These are phyloP conservation scores for Oncorhynchus tshawytscha DNA, from an alignment of 2,113 vertebrate species.

Conservation along the genomic window DNA sequence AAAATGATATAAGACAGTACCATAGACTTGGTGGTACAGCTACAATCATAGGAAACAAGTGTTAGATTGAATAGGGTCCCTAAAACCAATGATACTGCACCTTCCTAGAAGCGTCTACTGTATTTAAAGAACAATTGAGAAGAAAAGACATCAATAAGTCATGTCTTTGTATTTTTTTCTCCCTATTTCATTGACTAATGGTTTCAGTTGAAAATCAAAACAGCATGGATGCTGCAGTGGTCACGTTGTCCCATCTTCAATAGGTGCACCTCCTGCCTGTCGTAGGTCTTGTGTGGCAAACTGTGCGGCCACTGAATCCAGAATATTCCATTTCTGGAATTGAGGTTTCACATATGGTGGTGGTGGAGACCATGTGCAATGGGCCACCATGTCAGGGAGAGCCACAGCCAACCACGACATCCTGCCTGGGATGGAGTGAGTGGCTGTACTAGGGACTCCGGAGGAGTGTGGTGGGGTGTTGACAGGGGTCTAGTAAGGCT, in stretches of 20 bases:
- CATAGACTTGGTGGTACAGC: not conserved
- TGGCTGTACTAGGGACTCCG: not conserved
- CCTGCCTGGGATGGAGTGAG: not conserved
- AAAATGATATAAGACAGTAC: too few species aligned
- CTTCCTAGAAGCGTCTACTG: not conserved
- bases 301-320: not conserved
- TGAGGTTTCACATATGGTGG: not conserved
- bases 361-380: not conserved
- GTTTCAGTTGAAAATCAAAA: constrained; percentile 51
- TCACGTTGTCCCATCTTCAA: constrained; percentile 36
- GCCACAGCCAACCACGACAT: not conserved
- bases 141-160: not conserved
- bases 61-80: not conserved
- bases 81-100: not conserved
- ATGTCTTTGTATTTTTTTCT: not conserved
- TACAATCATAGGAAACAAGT: not conserved
- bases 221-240: constrained; percentile 43
- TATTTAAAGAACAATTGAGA: not conserved
- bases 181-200: not conserved
- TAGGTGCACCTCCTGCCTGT: constrained; percentile 41
- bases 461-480: constrained; percentile 3
- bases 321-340: not conserved
- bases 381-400: not conserved
- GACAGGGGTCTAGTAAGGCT: constrained; percentile 10
- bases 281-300: constrained; percentile 23